phyloP scores from a whole-genome alignment of 2,888 invertebrate species.

The Dynastes hyllus region DNA sequence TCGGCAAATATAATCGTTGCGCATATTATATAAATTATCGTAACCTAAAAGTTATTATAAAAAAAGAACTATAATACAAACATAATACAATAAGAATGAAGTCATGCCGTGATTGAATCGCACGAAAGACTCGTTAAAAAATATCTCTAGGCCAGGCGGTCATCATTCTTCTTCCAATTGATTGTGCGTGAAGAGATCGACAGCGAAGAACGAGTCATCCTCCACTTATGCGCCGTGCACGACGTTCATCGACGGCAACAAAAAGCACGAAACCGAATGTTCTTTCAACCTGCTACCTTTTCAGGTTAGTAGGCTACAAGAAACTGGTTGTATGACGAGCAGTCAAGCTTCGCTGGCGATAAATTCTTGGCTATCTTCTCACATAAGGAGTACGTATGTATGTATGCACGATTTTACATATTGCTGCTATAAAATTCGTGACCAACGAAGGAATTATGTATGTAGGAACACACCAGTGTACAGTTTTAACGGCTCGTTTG shows the following conservation, averaged over 20 bases:
- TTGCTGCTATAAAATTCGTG: not conserved
- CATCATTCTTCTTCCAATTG: not conserved
- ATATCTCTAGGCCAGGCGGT: slow-evolving; percentile 11
- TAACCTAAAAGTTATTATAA: not conserved
- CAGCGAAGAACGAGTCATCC: slow-evolving; percentile 3
- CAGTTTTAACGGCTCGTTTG: not conserved
- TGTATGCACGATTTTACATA: slow-evolving; percentile 1
- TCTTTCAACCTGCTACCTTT: slow-evolving; percentile 29
- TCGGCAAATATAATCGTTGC: too few relatives aligned
- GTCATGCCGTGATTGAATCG: slow-evolving; percentile 18
- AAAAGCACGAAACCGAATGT: slow-evolving; percentile 6
- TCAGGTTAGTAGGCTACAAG: slow-evolving; percentile 45
- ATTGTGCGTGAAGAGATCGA: slow-evolving; percentile 2
- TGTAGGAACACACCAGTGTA: not conserved
- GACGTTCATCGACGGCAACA: slow-evolving; percentile 1
- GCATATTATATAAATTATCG: not conserved
- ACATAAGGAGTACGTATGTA: not conserved
- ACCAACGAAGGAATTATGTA: not conserved
- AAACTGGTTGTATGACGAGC: slow-evolving; percentile 30
- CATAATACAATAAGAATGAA: slow-evolving; percentile 27
- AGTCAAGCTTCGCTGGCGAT: not conserved
- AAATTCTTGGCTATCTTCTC: not conserved
- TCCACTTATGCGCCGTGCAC: not conserved
- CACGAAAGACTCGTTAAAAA: slow-evolving; percentile 14
- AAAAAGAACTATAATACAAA: not conserved